Evolutionary conservation across 2,113 vertebrate genomes (phyloP), one percentile per base, ranked within the genome.

Genomic region (Tangachromis dhanisi): DNA sequence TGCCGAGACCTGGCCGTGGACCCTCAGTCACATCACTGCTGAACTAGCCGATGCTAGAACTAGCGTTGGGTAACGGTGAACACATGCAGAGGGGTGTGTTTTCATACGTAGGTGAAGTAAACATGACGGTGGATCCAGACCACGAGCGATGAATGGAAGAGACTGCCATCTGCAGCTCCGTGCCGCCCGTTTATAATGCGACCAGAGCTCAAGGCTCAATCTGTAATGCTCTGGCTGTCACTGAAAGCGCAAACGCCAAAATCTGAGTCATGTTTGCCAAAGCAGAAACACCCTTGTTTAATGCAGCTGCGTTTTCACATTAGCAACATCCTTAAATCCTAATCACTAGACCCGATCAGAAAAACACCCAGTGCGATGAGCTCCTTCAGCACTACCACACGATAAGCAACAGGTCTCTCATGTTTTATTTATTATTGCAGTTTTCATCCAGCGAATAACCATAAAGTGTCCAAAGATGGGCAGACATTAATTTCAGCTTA

Each of bases 21-120:
- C 53, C 79, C 80, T 93, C 81, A 84, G 89, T 89, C 87, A 81
- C 83, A 93, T 91, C 90, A 83, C 93, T 80, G 63, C 49, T 93
- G 57, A 91, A 88, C 57, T 84, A 63, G 11, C 21, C 7, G 0
- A 93, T 81, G 68, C 49, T 93, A 86, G 61, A 90, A 85, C 59
- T 85, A 68, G n/a, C 17, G 16, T 45, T 66, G 40, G 71, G 5
- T 93, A 92, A 93, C 90, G 80, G 59, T 87, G 86, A 91, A 40
- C 89, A 92, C 91, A 90, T 93, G 94, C 83, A 11, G 24, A 66
- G 49, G 19, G 40, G 29, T 45, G 89, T 78, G 81, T 86, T 88
- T 92, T 57, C 76, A 88, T 13, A 83, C 31, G 84, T 86, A 86
- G 66, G 35, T 81, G 53, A 84, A 57, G 84, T 54, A 78, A 86